A percentile compares a stretch with the other conserved stretches of the same genome.
These are phyloP conservation scores for Melikaiella ostensackeni DNA, from an alignment of 2,888 invertebrate genomes.

Conservation along the genomic window DNA sequence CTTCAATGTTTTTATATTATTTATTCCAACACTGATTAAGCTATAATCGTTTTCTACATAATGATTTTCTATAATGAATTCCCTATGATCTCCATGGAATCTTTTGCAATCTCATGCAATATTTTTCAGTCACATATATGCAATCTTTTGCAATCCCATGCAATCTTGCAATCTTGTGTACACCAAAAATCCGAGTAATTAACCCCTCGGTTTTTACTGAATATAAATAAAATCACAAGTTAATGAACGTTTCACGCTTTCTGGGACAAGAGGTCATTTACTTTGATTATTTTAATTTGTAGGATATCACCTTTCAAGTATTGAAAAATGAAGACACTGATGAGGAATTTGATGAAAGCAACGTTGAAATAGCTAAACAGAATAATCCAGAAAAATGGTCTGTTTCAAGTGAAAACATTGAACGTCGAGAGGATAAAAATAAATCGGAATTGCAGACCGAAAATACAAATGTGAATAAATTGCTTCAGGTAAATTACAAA, in stretches of 20 bases:
- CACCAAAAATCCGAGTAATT: too few relatives aligned
- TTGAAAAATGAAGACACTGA: conserved; percentile 53
- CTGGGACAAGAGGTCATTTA: background rate
- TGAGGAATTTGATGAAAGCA: conserved; percentile 41
- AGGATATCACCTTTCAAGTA: conserved; percentile 67
- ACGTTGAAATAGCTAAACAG: background rate
- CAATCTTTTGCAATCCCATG: too few relatives aligned
- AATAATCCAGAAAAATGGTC: background rate
- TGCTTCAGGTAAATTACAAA: conserved; percentile 6
- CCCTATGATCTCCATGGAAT: too few relatives aligned
- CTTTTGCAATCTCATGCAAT: too few relatives aligned
- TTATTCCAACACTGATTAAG: too few relatives aligned
- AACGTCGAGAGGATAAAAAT: conserved; percentile 1
- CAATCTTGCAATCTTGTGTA: too few relatives aligned
- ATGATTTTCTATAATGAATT: too few relatives aligned
- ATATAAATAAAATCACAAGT: background rate
- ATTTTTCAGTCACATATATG: too few relatives aligned
- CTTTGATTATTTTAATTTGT: conserved; percentile 32
- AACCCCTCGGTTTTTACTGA: too few relatives aligned
- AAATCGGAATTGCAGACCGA: background rate
- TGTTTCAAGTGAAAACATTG: background rate
- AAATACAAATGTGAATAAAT: conserved; percentile 26
- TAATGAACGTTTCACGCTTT: background rate
- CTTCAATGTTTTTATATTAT: too few relatives aligned
- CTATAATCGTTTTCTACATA: too few relatives aligned